Evolutionary conservation across 2,113 vertebrate species (phyloP), one percentile per base, ranked within the genome.

Genomic region (Pionites leucogaster): DNA sequence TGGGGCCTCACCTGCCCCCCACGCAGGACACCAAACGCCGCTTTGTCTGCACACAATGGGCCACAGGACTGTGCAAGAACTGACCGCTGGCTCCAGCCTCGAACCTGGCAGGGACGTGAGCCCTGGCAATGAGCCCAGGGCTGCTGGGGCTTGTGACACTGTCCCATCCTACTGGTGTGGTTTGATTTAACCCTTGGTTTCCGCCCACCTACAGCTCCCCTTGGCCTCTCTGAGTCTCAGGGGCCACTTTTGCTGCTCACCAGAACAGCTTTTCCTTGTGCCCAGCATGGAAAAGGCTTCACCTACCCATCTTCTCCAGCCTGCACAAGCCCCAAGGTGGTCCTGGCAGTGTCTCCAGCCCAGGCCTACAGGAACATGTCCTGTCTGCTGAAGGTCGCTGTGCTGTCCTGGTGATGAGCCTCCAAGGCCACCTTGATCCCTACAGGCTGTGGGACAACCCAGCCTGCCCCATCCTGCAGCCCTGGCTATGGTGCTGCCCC

Each of bases 131-230:
- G 33, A 81, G 57, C 70, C 76, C 80, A 60, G 55, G 75, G 53
- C 50, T 3, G 5, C 94, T 95, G 95, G 92, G 88, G 95, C 95
- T 95, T 95, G 91, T 94, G 93, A 81, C 57, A 27, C 80, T 81
- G 82, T 86, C 95, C 93, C 93, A 91, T 97, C 92, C 91, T 96
- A 46, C 88, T 72, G 93, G 93, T 55, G 94, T 95, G 93, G 93
- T 97, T 98, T 95, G 92, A 97, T 97, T 97, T 96, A 93, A 90
- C 92, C 70, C 77, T 76, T 72, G 69, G 82, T 91, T 88, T 93
- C 83, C 0, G 1, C 64, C 65, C 76, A 95, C 79, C 95, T 68
- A 46, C 86, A 93, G 93, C 80, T 93, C 57, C 88, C 86, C 83
- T 82, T 87, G 96, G 96, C 96, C 96, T 96, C 80, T 82, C 62